Base-by-base conservation (phyloP, 2,113 vertebrate species). In the Jaculus jaculus region DNA sequence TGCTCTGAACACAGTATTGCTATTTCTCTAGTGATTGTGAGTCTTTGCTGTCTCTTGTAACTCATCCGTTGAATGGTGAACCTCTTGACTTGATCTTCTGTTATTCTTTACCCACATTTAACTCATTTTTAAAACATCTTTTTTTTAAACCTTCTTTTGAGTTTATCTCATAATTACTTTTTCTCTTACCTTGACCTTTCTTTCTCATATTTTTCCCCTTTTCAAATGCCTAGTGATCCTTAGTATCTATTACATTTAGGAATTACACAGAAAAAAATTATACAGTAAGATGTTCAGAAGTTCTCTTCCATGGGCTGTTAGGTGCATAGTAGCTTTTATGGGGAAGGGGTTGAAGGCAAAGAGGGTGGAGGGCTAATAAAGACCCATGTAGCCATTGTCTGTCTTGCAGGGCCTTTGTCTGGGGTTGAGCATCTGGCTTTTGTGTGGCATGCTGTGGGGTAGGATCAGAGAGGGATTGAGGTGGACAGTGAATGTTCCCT, bases 11-110 rank as follows among this genome's bases (percentile, higher is more conserved):
- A 39, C 5, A 39, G 6, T 60, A n/a, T 94, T 84, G 18, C 16
- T 94, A 37, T 74, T 84, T 71, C 24, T 81, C 82, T 71, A 63
- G 39, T 91, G 71, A 85, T 68, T 66, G 71, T 34, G 65, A 79
- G 24, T 92, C 34, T 61, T 54, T 80, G 26, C 20, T 81, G 26
- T 80, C 32, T 87, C 21, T 90, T 82, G 71, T 83, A 84, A 63
- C 30, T 18, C 3, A 7, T 26, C 82, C 89, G 61, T 89, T 93
- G 51, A 77, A 1, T 83, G 20, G 61, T 84, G 32, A 20, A 65
- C 23, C 32, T 65, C 71, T 79, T 78, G 26, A 93, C 61, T 23
- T 79, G 20, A 84, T 86, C 69, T 42, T 42, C 5, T 81, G 0
- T 74, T 39, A 1, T 34, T 23, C 26, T n/a, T 2, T 9, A 1